Evolutionary conservation across 2,797 vertebrate genomes (phyloP).

Genomic region (Hafferia zeledoni): DNA sequence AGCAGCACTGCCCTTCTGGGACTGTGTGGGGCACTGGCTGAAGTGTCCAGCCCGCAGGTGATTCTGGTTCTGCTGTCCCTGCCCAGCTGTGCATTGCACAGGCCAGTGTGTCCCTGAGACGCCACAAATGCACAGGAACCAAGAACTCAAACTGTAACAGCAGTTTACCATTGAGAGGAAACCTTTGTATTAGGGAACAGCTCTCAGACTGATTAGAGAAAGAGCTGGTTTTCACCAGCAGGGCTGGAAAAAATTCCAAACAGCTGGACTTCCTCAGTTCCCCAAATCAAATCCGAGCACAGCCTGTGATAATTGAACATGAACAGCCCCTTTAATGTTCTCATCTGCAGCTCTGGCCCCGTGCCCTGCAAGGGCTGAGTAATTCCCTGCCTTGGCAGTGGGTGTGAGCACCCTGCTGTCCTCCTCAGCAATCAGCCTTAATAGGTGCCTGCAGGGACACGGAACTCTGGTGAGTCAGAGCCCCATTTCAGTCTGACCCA

Average conservation of each 20-base stretch:
- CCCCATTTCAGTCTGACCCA: neutral
- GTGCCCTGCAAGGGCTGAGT: neutral
- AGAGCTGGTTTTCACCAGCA: neutral
- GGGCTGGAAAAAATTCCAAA: neutral
- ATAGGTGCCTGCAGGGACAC: neutral
- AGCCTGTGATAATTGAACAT: neutral
- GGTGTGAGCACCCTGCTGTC: slow-evolving; percentile 24
- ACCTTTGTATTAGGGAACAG: neutral
- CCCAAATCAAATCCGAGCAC: neutral
- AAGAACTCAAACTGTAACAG: neutral
- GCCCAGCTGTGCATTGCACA: neutral
- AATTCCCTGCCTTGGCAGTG: neutral
- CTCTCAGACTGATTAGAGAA: neutral
- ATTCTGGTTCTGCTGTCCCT: neutral
- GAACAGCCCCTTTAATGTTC: neutral
- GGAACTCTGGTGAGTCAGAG: neutral
- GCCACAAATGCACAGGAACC: neutral
- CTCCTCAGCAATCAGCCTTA: neutral
- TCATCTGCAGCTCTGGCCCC: slow-evolving; percentile 11
- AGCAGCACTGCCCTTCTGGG: neutral
- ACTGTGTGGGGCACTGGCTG: neutral
- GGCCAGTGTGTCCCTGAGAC: neutral
- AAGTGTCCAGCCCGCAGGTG: neutral
- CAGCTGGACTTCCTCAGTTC: neutral
- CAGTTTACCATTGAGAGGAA: neutral